phyloP scores from a whole-genome alignment of 2,888 invertebrate species.

The Conomelus anceps region DNA sequence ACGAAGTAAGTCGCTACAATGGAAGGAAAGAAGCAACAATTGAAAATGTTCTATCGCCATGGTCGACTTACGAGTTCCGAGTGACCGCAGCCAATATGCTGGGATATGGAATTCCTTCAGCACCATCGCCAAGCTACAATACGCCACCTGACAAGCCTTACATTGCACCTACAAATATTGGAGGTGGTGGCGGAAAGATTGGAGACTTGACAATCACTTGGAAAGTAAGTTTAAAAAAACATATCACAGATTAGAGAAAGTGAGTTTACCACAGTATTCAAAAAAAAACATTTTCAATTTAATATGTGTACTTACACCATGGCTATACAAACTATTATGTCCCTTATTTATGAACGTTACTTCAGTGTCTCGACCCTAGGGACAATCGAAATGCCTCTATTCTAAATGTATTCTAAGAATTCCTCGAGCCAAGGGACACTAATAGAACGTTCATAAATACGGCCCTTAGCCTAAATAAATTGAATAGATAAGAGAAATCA shows the following conservation, averaged over 20 bases:
- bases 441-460: too few species aligned
- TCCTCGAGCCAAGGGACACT: too few species aligned
- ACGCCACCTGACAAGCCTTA: slow-evolving; percentile 75
- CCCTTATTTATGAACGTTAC: too few species aligned
- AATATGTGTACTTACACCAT: too few species aligned
- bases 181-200: slow-evolving; percentile 93
- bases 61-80: slow-evolving; percentile 84
- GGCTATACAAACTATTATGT: too few species aligned
- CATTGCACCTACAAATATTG: slow-evolving; percentile 68
- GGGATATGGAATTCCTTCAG: slow-evolving; percentile 74
- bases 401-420: too few species aligned
- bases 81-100: slow-evolving; percentile 80
- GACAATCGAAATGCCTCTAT: too few species aligned
- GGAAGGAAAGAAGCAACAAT: slow-evolving; percentile 68
- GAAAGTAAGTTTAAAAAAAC: slow-evolving; percentile 45
- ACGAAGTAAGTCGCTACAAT: slow-evolving; percentile 69
- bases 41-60: slow-evolving; percentile 68
- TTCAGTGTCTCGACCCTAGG: too few species aligned
- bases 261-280: too few species aligned
- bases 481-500: too few species aligned
- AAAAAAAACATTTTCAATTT: too few species aligned
- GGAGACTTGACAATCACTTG: slow-evolving; percentile 90
- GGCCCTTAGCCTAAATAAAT: too few species aligned
- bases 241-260: background rate
- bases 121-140: slow-evolving; percentile 78